Conservation (phyloP, 2,888 invertebrate genomes). For the Scrobipalpa costella region DNA sequence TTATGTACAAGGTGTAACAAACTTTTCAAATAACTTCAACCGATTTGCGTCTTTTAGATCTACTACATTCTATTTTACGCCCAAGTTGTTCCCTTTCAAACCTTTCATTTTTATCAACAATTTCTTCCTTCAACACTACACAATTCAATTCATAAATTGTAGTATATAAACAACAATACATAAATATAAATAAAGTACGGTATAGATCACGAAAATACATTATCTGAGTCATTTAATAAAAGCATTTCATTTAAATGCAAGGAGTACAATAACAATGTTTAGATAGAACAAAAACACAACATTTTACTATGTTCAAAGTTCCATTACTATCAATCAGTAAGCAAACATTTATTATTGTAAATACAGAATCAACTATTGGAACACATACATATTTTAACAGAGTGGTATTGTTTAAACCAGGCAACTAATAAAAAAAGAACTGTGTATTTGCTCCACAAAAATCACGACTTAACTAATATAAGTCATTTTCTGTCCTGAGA, state of each 20-base stretch:
- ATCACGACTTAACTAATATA: no score
- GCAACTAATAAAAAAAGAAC: no score
- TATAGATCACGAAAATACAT: constrained; percentile 26
- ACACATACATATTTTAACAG: no score
- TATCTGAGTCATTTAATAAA: constrained; percentile 25
- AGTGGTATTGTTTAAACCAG: no score
- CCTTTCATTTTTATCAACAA: constrained; percentile 4
- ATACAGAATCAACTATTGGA: not conserved
- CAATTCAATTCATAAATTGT: not conserved
- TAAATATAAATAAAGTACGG: constrained; percentile 20
- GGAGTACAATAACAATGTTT: not conserved
- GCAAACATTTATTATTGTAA: not conserved
- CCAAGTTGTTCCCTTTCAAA: constrained; percentile 10
- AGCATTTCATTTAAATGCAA: constrained; percentile 27
- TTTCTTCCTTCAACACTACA: not conserved
- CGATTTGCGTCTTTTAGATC: not conserved
- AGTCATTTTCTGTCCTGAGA: no score
- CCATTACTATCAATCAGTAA: not conserved
- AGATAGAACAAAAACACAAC: not conserved
- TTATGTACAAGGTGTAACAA: not conserved
- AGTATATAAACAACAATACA: not conserved
- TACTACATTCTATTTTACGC: not conserved
- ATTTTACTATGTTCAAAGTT: constrained; percentile 8
- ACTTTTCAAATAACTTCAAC: not conserved
- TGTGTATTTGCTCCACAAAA: no score